Conservation (phyloP, 2,113 vertebrate genomes). For the Larimichthys crocea region DNA sequence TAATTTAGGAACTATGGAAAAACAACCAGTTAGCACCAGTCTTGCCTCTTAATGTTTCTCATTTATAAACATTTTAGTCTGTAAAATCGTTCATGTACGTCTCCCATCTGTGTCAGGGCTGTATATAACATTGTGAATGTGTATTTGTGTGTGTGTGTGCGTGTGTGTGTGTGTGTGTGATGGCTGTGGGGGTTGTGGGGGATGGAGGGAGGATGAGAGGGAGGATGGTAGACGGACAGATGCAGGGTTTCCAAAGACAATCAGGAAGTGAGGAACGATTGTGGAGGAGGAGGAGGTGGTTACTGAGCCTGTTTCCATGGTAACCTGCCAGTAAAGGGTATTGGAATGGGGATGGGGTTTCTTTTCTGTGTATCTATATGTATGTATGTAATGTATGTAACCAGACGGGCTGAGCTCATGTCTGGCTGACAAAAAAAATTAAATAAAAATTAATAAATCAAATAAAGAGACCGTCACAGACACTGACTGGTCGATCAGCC, state of each 20-base stretch:
- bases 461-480: slow-evolving; percentile 61
- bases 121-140: slow-evolving; percentile 53
- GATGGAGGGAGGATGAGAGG: slow-evolving; percentile 5
- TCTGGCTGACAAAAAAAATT: slow-evolving; percentile 29
- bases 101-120: slow-evolving; percentile 34
- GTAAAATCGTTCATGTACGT: slow-evolving; percentile 14
- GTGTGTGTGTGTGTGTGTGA: neutral
- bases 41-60: neutral
- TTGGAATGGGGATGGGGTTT: slow-evolving; percentile 23
- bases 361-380: slow-evolving; percentile 24
- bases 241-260: slow-evolving; percentile 67
- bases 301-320: slow-evolving; percentile 82
- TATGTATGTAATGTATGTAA: slow-evolving; percentile 50
- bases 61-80: slow-evolving; percentile 10
- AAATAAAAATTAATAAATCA: slow-evolving; percentile 24
- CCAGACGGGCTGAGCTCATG: slow-evolving; percentile 41
- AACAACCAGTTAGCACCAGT: neutral
- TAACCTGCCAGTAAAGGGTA: slow-evolving; percentile 62
- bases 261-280: slow-evolving; percentile 68
- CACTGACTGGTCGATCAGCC: slow-evolving; percentile 3
- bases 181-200: slow-evolving; percentile 40
- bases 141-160: slow-evolving; percentile 5
- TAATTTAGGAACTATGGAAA: neutral
- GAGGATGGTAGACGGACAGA: slow-evolving; percentile 16
- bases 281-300: slow-evolving; percentile 57